Evolutionary conservation across 2,797 vertebrate genomes (phyloP), one percentile per base, ranked within the genome.

Genomic region (Prunella strophiata): DNA sequence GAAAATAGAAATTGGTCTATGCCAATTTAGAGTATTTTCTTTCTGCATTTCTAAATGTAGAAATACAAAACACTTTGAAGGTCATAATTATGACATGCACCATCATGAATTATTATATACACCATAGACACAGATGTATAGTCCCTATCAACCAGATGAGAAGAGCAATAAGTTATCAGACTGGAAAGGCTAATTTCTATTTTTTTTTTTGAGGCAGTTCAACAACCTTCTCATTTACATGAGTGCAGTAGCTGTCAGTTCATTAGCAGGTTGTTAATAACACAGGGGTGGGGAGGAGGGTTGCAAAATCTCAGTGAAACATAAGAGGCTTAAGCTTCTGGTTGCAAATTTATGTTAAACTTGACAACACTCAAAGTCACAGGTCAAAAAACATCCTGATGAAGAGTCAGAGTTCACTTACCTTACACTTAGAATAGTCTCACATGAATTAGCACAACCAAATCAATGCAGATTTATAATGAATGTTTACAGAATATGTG

Each of bases 181-280:
- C 42, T 55, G 58, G 13, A 50, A 92, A 93, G 70, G 63, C 30
- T 93, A 40, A 90, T 91, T 89, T 90, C 2, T n/a, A 3, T 16
- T 54, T 20, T 74, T 19, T 62, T 93, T 96, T 95, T 92, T 89
- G 30, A 91, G 61, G 48, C 75, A 88, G 67, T 92, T 96, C 92
- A 97, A 57, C 82, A 95, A 67, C 42, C 65, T 71, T 16, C 47
- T 96, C 75, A 94, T 97, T 97, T 94, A 84, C 84, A 42, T 85
- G 96, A 94, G 59, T 68, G 83, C 38, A 77, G 34, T 74, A 87
- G 50, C 47, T 92, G 51, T 96, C 94, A 86, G 54, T 85, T 96
- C 73, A 93, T 96, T 96, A 97, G 32, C 20, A 85, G 48, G 67
- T 91, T 85, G 87, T 96, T 97, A 97, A 72, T 30, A 90, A 91